phyloP scores from a whole-genome alignment of 2,797 vertebrate genomes.

The Otus scops region DNA sequence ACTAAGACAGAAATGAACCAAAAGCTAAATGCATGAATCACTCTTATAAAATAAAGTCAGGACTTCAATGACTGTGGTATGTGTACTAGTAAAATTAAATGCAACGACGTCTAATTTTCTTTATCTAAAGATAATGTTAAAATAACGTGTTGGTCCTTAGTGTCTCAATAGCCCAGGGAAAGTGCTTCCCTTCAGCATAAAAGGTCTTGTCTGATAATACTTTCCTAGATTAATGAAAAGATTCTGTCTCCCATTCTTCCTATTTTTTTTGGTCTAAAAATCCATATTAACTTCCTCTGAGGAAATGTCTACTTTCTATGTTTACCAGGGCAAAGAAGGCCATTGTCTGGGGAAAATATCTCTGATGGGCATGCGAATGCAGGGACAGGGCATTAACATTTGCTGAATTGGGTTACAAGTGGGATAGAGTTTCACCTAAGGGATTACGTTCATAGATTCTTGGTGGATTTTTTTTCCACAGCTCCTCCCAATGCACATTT shows the following conservation, averaged over 20 bases:
- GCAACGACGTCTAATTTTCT: neutral
- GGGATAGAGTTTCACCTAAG: neutral
- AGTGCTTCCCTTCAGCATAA: neutral
- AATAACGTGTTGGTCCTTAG: neutral
- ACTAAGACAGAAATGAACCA: conserved; percentile 31
- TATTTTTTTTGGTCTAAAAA: neutral
- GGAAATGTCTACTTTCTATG: conserved; percentile 10
- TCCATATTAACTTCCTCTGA: neutral
- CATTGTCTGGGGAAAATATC: neutral
- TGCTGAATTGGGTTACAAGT: neutral
- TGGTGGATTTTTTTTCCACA: neutral
- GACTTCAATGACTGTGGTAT: neutral
- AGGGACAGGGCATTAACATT: neutral
- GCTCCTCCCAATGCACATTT: neutral
- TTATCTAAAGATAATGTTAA: neutral
- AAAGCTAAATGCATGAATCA: conserved; percentile 30
- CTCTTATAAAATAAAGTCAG: conserved; percentile 57
- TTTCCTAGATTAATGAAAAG: neutral
- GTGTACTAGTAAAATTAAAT: conserved; percentile 44
- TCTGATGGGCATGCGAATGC: neutral
- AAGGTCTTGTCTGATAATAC: neutral
- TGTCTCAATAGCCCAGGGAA: neutral
- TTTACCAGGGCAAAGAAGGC: neutral
- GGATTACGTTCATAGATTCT: neutral
- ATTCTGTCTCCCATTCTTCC: neutral